Evolutionary conservation across 2,113 vertebrate genomes (phyloP).

Genomic region (rat (Rattus norvegicus)): GRCr8 NC_086036.1:56298501-56299000

Average conservation of each 20-base stretch:
- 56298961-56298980: neutral
- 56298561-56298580: neutral
- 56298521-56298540: neutral
- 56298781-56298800: neutral
- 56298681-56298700: neutral
- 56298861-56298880: neutral
- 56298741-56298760: neutral
- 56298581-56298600: neutral
- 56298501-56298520: neutral
- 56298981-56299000: neutral
- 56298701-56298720: neutral
- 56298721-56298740: neutral
- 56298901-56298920: neutral
- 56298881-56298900: no score
- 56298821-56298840: neutral
- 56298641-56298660: neutral
- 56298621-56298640: neutral
- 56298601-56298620: neutral
- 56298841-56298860: neutral
- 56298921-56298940: neutral
- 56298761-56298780: no score
- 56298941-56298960: neutral
- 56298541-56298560: neutral
- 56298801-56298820: neutral
- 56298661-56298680: neutral